phyloP scores from a whole-genome alignment of 2,888 invertebrate genomes.

The Lutraria lutraria region DNA sequence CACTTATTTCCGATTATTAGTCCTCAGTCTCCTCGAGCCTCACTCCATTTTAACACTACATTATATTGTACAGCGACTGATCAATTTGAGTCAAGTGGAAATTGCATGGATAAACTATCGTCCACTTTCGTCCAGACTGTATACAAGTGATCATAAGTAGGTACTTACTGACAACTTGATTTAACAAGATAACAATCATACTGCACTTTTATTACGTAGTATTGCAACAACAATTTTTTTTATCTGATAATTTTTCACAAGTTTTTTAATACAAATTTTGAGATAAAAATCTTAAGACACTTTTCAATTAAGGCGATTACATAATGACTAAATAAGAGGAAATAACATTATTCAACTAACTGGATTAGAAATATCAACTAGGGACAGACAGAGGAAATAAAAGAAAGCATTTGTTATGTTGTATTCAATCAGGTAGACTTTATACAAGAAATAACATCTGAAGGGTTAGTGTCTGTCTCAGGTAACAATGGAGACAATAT shows the following conservation, averaged over 20 bases:
- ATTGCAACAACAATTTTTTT: not conserved
- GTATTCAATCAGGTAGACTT: slow-evolving; percentile 8
- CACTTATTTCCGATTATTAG: not conserved
- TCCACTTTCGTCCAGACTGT: not conserved
- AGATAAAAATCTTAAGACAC: slow-evolving; percentile 3
- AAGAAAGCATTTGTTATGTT: not conserved
- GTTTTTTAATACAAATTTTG: not conserved
- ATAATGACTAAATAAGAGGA: not conserved
- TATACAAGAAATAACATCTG: not conserved
- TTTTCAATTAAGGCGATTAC: not conserved
- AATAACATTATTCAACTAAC: slow-evolving; percentile 13
- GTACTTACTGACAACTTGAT: not conserved
- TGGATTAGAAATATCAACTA: not conserved
- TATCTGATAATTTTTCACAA: slow-evolving; percentile 13
- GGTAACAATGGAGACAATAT: not conserved
- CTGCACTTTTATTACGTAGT: not conserved
- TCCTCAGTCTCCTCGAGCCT: not conserved
- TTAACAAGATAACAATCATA: slow-evolving; percentile 10
- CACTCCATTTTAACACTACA: not conserved
- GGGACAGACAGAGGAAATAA: not conserved
- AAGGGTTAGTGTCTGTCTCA: not conserved
- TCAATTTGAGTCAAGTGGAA: slow-evolving; percentile 15
- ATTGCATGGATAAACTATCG: not conserved
- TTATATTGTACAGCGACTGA: not conserved
- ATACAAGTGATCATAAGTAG: slow-evolving; percentile 1